These are phyloP conservation scores for Philotrypesis tridentata DNA, from an alignment of 1,140 invertebrate species.

Conservation along the genomic window DNA sequence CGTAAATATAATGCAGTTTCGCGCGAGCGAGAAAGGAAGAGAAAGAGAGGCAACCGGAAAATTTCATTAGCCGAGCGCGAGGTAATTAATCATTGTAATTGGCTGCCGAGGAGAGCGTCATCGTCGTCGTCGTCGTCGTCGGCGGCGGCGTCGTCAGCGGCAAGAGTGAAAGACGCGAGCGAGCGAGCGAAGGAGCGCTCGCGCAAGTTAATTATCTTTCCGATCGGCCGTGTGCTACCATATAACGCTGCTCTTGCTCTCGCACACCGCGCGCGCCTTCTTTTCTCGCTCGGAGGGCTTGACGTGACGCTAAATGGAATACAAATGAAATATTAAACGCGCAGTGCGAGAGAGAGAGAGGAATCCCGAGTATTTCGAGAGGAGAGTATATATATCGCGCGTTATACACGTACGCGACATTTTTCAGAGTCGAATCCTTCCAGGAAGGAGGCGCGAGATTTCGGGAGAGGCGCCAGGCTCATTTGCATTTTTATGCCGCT, in stretches of 20 bases:
- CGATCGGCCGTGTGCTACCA: neutral
- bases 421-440: conserved; percentile 32
- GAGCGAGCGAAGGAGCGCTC: too few relatives aligned
- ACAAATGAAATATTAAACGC: conserved; percentile 40
- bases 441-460: conserved; percentile 10
- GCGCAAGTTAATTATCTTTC: conserved; percentile 33
- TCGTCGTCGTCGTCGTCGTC: neutral
- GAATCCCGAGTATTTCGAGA: neutral
- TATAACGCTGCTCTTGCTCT: neutral
- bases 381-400: neutral
- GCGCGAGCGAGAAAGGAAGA: too few relatives aligned
- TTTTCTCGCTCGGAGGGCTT: neutral
- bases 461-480: conserved; percentile 28
- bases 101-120: neutral
- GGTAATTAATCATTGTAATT: conserved; percentile 47
- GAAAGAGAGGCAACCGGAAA: conserved; percentile 31
- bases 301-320: conserved; percentile 33
- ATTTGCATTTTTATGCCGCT: conserved; percentile 45
- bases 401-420: too few relatives aligned
- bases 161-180: neutral
- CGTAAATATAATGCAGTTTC: neutral
- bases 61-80: conserved; percentile 28
- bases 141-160: too few relatives aligned
- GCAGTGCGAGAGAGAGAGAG: neutral
- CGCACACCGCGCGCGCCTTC: neutral